phyloP scores from a whole-genome alignment of 2,888 invertebrate species.

The Conomelus anceps region DNA sequence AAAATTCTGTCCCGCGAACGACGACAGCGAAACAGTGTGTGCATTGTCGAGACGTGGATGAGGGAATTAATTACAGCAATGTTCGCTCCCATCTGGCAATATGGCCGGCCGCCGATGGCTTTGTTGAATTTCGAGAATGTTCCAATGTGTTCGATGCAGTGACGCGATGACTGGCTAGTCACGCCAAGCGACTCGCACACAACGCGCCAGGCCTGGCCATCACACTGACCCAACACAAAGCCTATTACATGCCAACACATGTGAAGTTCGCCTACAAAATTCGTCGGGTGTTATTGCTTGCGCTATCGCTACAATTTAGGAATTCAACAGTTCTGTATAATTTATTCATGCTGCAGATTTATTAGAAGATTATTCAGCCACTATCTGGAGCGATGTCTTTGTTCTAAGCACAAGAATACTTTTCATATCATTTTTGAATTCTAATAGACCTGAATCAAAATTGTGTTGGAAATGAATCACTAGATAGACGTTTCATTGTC shows the following conservation, averaged over 20 bases:
- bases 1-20: neutral
- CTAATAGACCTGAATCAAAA: too few species aligned
- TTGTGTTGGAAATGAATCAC: too few species aligned
- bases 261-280: neutral
- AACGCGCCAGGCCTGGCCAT: neutral
- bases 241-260: neutral
- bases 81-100: neutral
- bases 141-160: neutral
- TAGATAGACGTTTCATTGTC: too few species aligned
- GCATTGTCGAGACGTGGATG: neutral
- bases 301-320: neutral
- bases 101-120: neutral
- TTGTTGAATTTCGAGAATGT: neutral
- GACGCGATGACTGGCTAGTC: too few species aligned
- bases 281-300: neutral
- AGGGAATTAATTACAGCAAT: neutral
- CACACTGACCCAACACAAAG: neutral
- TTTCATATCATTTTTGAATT: too few species aligned
- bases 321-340: too few species aligned
- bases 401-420: too few species aligned
- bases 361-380: too few species aligned
- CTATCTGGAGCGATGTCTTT: too few species aligned
- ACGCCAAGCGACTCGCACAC: too few species aligned
- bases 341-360: too few species aligned
- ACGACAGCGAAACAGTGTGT: neutral